Evolutionary conservation across 2,888 invertebrate species (phyloP).

Genomic region (Erebia aethiops): DNA sequence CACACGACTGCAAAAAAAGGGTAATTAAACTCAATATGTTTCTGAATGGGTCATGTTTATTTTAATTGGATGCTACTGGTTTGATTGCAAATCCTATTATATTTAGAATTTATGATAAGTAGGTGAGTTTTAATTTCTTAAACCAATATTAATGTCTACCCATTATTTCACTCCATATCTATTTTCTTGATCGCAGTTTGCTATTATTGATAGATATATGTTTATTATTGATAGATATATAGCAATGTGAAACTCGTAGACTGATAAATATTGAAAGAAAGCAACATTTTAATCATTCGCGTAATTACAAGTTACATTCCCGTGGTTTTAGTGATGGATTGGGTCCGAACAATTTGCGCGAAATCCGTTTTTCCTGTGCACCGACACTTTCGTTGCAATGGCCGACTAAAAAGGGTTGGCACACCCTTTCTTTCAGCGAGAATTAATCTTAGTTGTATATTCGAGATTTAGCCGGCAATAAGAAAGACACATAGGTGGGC

Average conservation of each 20-base stretch:
- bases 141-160: too few relatives aligned
- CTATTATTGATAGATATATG: background rate
- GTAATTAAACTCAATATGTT: constrained; percentile 11
- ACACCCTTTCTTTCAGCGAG: constrained; percentile 79
- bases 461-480: constrained; percentile 81
- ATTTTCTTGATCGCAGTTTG: too few relatives aligned
- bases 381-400: constrained; percentile 35
- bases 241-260: too few relatives aligned
- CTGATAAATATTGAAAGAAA: background rate
- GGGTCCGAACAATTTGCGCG: constrained; percentile 25
- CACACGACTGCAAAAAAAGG: constrained; percentile 39
- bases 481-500: constrained; percentile 82
- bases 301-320: background rate
- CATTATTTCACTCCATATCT: too few relatives aligned
- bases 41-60: constrained; percentile 2
- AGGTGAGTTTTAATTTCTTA: too few relatives aligned
- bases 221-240: too few relatives aligned
- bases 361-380: constrained; percentile 33
- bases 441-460: constrained; percentile 82
- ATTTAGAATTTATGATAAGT: background rate
- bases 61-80: background rate
- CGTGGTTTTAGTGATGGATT: constrained; percentile 27
- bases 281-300: background rate
- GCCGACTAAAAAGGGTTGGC: constrained; percentile 58
- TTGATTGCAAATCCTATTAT: background rate